phyloP scores from a whole-genome alignment of 2,888 invertebrate species.

The Nomada hirtipes region DNA sequence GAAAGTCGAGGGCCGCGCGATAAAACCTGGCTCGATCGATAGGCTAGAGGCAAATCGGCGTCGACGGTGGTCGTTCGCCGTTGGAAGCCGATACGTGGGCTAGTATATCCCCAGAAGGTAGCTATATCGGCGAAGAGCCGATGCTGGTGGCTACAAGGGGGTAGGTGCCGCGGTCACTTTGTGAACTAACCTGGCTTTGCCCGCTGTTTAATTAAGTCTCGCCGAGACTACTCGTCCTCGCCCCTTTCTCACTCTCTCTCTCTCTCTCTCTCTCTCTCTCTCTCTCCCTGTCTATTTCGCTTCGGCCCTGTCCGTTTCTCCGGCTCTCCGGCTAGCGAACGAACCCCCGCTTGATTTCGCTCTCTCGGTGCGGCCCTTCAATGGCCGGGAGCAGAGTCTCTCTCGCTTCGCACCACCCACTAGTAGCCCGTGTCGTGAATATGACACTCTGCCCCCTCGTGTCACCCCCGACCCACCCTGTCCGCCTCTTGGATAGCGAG shows the following conservation, averaged over 20 bases:
- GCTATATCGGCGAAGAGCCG: slow-evolving; percentile 63
- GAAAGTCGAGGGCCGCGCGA: slow-evolving; percentile 15
- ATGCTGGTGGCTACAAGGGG: slow-evolving; percentile 69
- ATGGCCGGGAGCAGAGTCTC: slow-evolving; percentile 33
- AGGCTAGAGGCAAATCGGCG: slow-evolving; percentile 5
- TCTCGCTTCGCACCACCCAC: slow-evolving; percentile 35
- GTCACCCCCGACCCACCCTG: neutral
- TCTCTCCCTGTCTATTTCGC: slow-evolving; percentile 12
- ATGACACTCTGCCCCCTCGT: slow-evolving; percentile 58
- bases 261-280: slow-evolving; percentile 51
- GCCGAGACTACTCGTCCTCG: slow-evolving; percentile 81
- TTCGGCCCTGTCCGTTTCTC: slow-evolving; percentile 52
- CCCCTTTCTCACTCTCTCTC: slow-evolving; percentile 61
- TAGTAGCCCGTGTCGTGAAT: slow-evolving; percentile 64
- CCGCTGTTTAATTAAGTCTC: slow-evolving; percentile 84
- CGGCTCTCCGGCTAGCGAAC: slow-evolving; percentile 43
- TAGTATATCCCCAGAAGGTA: slow-evolving; percentile 58
- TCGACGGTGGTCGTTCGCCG: slow-evolving; percentile 15
- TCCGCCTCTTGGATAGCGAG: slow-evolving; percentile 36
- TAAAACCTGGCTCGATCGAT: slow-evolving; percentile 42
- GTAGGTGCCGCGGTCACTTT: slow-evolving; percentile 84
- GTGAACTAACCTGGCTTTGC: slow-evolving; percentile 84
- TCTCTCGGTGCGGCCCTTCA: slow-evolving; percentile 55
- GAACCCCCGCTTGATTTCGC: slow-evolving; percentile 64
- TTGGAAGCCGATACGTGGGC: slow-evolving; percentile 60